Evolutionary conservation across 2,113 vertebrate genomes (phyloP).

Genomic region (Xiphias gladius): DNA sequence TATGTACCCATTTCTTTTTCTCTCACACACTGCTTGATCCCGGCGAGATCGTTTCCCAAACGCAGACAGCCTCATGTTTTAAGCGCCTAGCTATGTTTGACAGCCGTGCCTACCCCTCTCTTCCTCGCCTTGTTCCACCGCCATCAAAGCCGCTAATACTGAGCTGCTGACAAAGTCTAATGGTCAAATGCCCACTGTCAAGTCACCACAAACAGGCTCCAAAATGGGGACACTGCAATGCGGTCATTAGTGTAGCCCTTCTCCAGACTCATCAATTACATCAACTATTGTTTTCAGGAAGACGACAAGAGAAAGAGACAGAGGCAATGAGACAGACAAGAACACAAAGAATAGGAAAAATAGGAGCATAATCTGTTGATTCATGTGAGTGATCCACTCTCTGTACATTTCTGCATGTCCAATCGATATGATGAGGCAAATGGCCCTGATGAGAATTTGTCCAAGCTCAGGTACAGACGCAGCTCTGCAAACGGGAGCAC

Average conservation of each 20-base stretch:
- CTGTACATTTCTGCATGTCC: not conserved
- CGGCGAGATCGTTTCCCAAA: conserved; percentile 17
- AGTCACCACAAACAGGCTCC: not conserved
- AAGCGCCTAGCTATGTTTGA: conserved; percentile 19
- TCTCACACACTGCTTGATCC: conserved; percentile 15
- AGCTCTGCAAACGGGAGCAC: not conserved
- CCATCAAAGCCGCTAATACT: not conserved
- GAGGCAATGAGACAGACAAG: not conserved
- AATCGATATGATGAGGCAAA: not conserved
- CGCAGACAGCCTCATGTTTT: conserved; percentile 18
- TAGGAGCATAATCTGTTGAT: not conserved
- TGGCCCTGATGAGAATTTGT: not conserved
- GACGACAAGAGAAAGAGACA: not conserved
- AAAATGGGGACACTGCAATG: not conserved
- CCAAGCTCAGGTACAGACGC: not conserved
- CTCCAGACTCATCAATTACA: too few species aligned
- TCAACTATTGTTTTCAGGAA: too few species aligned
- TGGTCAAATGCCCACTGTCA: not conserved
- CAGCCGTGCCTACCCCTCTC: conserved; percentile 17
- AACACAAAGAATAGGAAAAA: not conserved
- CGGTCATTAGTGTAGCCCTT: too few species aligned
- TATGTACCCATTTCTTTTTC: conserved; percentile 26
- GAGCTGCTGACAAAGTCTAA: not conserved
- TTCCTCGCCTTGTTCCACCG: not conserved
- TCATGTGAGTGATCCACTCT: not conserved